Percentiles rank a stretch among this genome's conserved stretches.
Conservation (phyloP, 1,140 invertebrate genomes). For the Pseudomyrmex concolor region DNA sequence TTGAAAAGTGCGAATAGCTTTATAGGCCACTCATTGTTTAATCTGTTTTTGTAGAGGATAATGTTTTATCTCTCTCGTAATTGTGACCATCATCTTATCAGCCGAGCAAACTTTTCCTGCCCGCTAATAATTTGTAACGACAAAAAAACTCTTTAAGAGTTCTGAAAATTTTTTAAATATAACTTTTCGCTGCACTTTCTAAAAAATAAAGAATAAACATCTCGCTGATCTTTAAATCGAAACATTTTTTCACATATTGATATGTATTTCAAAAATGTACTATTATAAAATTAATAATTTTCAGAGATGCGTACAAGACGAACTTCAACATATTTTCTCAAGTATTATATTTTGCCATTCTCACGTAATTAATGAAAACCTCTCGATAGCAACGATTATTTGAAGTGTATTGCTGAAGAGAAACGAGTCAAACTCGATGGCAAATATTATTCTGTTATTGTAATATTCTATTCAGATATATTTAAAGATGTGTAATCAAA, state of each 20-base stretch:
- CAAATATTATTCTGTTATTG: slow-evolving; percentile 44
- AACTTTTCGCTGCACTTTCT: too few species aligned
- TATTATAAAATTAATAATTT: too few species aligned
- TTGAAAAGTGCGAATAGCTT: slow-evolving; percentile 22
- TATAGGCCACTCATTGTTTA: not conserved
- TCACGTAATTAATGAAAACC: not conserved
- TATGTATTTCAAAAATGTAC: too few species aligned
- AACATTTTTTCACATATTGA: too few species aligned
- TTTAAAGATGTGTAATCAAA: not conserved
- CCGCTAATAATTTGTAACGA: not conserved
- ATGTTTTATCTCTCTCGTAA: not conserved
- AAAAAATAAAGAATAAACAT: too few species aligned
- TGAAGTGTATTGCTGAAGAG: not conserved
- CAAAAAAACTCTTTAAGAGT: not conserved
- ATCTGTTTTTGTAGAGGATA: slow-evolving; percentile 9
- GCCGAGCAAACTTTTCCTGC: not conserved
- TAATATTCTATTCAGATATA: not conserved
- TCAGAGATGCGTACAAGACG: too few species aligned
- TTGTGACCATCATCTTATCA: slow-evolving; percentile 15
- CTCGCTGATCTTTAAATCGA: too few species aligned
- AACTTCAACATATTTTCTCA: too few species aligned
- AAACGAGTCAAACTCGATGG: not conserved
- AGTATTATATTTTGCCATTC: not conserved
- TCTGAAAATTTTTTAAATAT: too few species aligned
- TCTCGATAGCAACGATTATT: slow-evolving; percentile 19